These are phyloP conservation scores for Ceratina japonica DNA, from an alignment of 1,140 invertebrate species.

Conservation along the genomic window DNA sequence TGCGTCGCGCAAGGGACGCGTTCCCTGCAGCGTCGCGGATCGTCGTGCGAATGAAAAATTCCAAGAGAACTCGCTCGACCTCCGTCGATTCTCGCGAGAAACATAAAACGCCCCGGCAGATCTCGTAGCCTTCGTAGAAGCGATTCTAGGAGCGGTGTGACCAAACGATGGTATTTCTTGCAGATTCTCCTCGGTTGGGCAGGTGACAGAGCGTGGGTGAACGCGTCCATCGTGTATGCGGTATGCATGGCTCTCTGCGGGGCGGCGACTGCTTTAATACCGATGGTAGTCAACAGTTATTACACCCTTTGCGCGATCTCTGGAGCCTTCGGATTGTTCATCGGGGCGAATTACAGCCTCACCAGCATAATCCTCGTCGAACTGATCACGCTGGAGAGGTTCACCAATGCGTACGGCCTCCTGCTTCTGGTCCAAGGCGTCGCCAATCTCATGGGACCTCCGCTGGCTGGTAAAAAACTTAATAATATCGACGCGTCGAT, in stretches of 20 bases:
- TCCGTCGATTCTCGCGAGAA: no score
- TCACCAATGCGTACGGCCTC: slow-evolving; percentile 94
- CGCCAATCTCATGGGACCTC: slow-evolving; percentile 92
- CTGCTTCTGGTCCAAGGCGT: slow-evolving; percentile 92
- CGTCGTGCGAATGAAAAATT: background rate
- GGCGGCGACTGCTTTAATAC: slow-evolving; percentile 85
- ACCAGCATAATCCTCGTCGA: slow-evolving; percentile 93
- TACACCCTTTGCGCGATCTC: slow-evolving; percentile 82
- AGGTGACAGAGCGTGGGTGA: slow-evolving; percentile 89
- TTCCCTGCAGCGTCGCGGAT: background rate
- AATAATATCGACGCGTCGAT: background rate
- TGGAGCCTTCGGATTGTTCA: slow-evolving; percentile 90
- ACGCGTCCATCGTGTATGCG: slow-evolving; percentile 88
- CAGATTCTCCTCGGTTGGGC: slow-evolving; percentile 93
- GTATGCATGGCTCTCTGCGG: slow-evolving; percentile 89
- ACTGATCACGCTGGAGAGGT: slow-evolving; percentile 90
- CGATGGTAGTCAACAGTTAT: slow-evolving; percentile 82
- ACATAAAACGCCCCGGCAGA: no score
- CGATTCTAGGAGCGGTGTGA: background rate
- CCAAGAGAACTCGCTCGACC: background rate
- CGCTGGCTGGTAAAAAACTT: slow-evolving; percentile 85
- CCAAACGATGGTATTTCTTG: slow-evolving; percentile 59
- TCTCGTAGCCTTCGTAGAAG: background rate
- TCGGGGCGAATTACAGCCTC: slow-evolving; percentile 92
- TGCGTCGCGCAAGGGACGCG: slow-evolving; percentile 8